Base-by-base conservation (phyloP, 2,797 vertebrate genomes). In the Psittacula derbiana region DNA sequence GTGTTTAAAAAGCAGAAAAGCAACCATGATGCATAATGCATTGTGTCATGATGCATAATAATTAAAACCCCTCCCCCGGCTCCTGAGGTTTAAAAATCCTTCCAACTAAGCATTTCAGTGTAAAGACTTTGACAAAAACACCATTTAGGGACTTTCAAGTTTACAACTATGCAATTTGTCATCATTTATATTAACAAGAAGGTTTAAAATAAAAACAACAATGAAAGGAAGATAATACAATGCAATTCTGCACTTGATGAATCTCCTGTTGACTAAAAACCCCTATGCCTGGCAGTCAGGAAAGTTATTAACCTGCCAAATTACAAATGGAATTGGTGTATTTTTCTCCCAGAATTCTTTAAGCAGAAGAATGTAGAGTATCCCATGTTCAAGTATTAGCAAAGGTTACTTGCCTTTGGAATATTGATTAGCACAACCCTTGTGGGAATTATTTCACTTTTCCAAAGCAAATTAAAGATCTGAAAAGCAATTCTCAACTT, bases 151-250 rank as follows among this genome's bases (percentile, higher is more conserved):
- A 97, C 96, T 97, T 97, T 98, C 98, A 98, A 98, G 98, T 98
- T 98, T 98, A 98, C 97, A 98, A 98, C 98, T 96, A 98, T 97
- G 98, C 98, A 98, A 99, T 99, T 99, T 99, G 99, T 99, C 99
- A 98, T 98, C 98, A 98, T 99, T 98, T 99, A 98, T 98, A 98
- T 96, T 98, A 98, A 98, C 98, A 97, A 98, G 98, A 96, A 97
- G 91, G 97, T 86, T 92, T 91, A 87, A 87, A 95, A 89, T 88
- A 92, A 92, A 86, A 86, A 92, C 86, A 72, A 57, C 30, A 88
- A 71, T 4, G 19, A 95, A 88, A 93, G 64, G 55, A 84, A 83
- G 91, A 60, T 36, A 89, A 87, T 27, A 69, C 72, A 44, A 41
- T 41, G 57, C 53, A 88, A 89, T 87, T 93, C 88, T 33, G 70